phyloP scores from a whole-genome alignment of 1,140 invertebrate genomes.

The Zaprionus davidi region DNA sequence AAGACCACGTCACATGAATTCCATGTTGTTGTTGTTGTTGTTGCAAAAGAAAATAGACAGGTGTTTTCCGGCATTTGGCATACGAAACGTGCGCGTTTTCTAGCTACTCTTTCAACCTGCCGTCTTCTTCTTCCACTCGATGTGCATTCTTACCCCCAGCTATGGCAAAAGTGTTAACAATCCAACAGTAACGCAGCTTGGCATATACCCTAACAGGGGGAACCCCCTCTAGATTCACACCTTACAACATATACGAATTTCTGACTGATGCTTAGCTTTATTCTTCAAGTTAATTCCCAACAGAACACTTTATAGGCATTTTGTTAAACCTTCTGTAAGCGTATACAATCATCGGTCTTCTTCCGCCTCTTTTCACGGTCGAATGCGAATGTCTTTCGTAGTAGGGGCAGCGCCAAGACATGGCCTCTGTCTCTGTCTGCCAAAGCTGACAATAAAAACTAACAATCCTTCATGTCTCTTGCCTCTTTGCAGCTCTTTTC shows the following conservation, averaged over 20 bases:
- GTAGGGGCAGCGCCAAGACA: slow-evolving; percentile 15
- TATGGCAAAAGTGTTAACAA: slow-evolving; percentile 42
- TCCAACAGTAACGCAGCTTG: background rate
- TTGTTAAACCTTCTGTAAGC: too few relatives aligned
- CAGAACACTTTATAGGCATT: too few relatives aligned
- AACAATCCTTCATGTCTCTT: slow-evolving; percentile 11
- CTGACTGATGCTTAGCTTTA: too few relatives aligned
- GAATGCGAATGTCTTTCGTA: slow-evolving; percentile 45
- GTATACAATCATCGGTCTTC: background rate
- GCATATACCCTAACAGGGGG: slow-evolving; percentile 20
- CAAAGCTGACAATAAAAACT: slow-evolving; percentile 7
- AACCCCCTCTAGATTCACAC: background rate
- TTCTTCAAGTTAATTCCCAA: too few relatives aligned
- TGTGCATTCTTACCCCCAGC: slow-evolving; percentile 18
- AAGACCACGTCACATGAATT: slow-evolving; percentile 24
- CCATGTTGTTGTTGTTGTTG: slow-evolving; percentile 7
- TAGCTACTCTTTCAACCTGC: slow-evolving; percentile 22
- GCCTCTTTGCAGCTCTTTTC: slow-evolving; percentile 23
- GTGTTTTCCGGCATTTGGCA: slow-evolving; percentile 63
- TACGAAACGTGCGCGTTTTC: slow-evolving; percentile 23
- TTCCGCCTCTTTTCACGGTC: slow-evolving; percentile 57
- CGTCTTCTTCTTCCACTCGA: slow-evolving; percentile 15
- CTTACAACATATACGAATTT: too few relatives aligned
- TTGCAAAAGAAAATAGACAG: slow-evolving; percentile 54
- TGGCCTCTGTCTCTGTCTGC: background rate